Evolutionary conservation across 2,797 vertebrate species (phyloP).

Genomic region (Gambusia yucatana): DNA sequence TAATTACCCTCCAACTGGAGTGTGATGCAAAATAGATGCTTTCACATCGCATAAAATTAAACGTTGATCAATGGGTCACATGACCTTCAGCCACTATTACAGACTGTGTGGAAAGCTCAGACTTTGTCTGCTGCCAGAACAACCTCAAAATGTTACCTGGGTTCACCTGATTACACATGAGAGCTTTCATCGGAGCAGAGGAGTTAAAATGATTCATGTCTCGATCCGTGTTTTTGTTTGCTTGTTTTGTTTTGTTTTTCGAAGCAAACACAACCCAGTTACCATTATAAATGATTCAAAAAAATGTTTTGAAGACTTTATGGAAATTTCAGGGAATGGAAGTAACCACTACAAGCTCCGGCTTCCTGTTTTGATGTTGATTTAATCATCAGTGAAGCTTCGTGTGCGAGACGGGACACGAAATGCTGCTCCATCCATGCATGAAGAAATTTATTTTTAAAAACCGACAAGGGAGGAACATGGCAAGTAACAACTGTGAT

Average conservation of each 20-base stretch:
- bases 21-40: neutral
- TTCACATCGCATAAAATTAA: neutral
- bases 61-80: neutral
- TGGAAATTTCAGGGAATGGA: neutral
- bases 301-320: neutral
- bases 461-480: neutral
- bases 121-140: neutral
- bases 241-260: neutral
- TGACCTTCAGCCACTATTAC: neutral
- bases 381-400: neutral
- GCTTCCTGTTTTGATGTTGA: neutral
- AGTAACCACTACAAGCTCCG: neutral
- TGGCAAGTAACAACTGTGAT: neutral
- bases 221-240: neutral
- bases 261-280: neutral
- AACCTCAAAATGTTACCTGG: neutral
- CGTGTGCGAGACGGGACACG: neutral
- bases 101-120: conserved; percentile 22
- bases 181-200: neutral
- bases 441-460: neutral
- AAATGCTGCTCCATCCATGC: neutral
- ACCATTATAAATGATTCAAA: neutral
- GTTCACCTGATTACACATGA: neutral
- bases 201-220: neutral
- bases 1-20: conserved; percentile 9